Evolutionary conservation across 2,888 invertebrate species (phyloP), one percentile per base, ranked within the genome.

Genomic region (Teleogryllus oceanicus): DNA sequence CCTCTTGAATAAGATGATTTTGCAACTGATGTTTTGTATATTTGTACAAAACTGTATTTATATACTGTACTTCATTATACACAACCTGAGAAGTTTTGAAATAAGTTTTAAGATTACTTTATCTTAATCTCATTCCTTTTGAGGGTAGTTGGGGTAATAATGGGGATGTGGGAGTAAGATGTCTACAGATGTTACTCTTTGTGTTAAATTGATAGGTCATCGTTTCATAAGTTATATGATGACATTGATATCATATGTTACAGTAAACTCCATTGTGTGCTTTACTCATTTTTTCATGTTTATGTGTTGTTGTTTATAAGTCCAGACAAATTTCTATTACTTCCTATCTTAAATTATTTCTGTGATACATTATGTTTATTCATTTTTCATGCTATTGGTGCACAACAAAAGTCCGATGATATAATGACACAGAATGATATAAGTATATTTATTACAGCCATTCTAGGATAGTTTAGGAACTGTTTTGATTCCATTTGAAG

Each of bases 21-120:
- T 62, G 11, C n/a, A 62, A 62, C 62, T 62, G 4, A 18, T 13
- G 13, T 62, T 62, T 62, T 62, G 62, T 62, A 62, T 62, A 62
- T 62, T 62, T 62, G 62, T 62, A 62, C 13, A 62, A 62, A 62
- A 62, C 62, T 62, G 62, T 62, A 62, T 62, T 62, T 62, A 62
- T 62, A 62, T 62, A 62, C 62, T 62, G 62, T 62, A 62, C 62
- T 62, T 62, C 16, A n/a, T 62, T 13, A n/a, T 62, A 62, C 62
- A 62, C n/a, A 62, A 62, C 62, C 62, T 18, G 62, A 62, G 62
- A 62, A 18, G 62, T n/a, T 62, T 62, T 62, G 13, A 62, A 62
- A 62, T 62, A 13, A 62, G 62, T 11, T 62, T 62, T 62, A 62
- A 62, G 62, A n/a, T 62, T 62, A 62, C 11, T 62, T 62, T 62